Conservation (phyloP, 2,888 invertebrate genomes). For the Macrostomum cliftonense region DNA sequence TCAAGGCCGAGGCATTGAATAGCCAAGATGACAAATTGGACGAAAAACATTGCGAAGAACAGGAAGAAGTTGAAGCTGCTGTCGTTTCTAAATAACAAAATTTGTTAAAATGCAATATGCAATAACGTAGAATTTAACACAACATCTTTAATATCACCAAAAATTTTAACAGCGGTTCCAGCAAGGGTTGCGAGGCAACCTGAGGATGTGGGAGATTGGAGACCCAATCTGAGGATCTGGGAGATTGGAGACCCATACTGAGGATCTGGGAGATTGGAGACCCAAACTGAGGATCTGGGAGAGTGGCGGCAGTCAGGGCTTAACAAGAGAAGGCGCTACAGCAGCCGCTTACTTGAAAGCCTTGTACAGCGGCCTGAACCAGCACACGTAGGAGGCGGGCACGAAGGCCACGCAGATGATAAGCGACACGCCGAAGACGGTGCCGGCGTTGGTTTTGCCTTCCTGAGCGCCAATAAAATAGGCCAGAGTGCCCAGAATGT, state of each 20-base stretch:
- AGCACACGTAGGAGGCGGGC: constrained; percentile 90
- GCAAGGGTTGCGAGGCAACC: no score
- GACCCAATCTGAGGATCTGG: no score
- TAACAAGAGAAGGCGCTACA: no score
- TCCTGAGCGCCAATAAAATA: constrained; percentile 45
- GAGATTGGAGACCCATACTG: no score
- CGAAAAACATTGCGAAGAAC: constrained; percentile 83
- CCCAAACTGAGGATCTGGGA: no score
- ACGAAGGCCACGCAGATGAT: constrained; percentile 73
- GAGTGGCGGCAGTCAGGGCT: no score
- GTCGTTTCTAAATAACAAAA: constrained; percentile 52
- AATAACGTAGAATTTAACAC: no score
- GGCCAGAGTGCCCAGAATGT: constrained; percentile 51
- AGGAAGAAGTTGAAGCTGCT: constrained; percentile 99
- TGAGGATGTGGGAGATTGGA: no score
- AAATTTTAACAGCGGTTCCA: no score
- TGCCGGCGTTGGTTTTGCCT: constrained; percentile 35
- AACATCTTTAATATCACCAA: no score
- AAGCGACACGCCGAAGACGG: constrained; percentile 65
- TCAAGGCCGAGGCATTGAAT: constrained; percentile 71
- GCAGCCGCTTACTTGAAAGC: constrained; percentile 55
- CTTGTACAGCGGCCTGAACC: constrained; percentile 97
- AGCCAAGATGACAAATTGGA: constrained; percentile 52
- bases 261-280: no score
- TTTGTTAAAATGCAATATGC: no score